phyloP scores from a whole-genome alignment of 2,113 vertebrate genomes.

The Pogona vitticeps region DNA sequence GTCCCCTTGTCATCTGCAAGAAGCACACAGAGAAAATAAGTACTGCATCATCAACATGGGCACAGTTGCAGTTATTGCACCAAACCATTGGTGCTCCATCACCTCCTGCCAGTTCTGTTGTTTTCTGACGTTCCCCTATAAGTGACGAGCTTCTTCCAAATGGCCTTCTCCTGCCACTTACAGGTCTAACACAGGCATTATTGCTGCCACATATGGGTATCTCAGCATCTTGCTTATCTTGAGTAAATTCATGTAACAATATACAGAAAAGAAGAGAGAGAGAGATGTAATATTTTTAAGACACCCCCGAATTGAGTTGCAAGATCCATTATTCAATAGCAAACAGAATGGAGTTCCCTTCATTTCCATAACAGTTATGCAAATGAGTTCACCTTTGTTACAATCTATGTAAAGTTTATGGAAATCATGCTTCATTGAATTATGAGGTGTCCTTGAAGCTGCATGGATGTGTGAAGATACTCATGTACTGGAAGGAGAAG shows the following conservation, averaged over 20 bases:
- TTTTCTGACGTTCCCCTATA: neutral
- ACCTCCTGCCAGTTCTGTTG: neutral
- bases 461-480: neutral
- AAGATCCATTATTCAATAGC: conserved; percentile 20
- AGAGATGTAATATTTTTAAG: neutral
- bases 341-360: conserved; percentile 9
- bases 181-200: neutral
- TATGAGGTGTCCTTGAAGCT: conserved; percentile 10
- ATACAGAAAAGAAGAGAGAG: neutral
- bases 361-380: conserved; percentile 18
- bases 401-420: conserved; percentile 26
- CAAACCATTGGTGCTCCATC: neutral
- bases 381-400: conserved; percentile 18
- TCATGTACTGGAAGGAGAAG: neutral
- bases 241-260: conserved; percentile 2
- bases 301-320: neutral
- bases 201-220: neutral
- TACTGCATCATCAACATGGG: neutral
- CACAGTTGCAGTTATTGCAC: neutral
- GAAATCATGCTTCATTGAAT: neutral
- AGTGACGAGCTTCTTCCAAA: neutral
- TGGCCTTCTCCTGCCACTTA: conserved; percentile 10
- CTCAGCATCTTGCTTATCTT: conserved; percentile 8
- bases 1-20: neutral
- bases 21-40: neutral